Evolutionary conservation across 2,797 vertebrate genomes (phyloP).

Genomic region (Liparis tanakae): DNA sequence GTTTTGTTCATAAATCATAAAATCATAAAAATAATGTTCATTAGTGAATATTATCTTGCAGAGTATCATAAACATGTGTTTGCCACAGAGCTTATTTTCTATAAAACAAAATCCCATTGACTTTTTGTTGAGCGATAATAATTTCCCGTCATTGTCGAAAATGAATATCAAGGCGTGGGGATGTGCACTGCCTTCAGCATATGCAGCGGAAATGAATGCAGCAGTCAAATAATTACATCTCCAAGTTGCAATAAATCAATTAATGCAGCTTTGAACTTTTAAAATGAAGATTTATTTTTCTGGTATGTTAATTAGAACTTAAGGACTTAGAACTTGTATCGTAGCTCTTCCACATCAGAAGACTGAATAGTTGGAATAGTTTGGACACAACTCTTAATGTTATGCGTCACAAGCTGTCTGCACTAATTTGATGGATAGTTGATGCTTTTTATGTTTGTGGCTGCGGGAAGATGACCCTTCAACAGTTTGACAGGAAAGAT

Average conservation of each 20-base stretch:
- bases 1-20: too few relatives aligned
- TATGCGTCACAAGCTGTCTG: constrained; percentile 16
- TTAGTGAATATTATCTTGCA: too few relatives aligned
- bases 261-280: neutral
- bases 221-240: neutral
- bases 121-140: neutral
- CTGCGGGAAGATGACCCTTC: neutral
- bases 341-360: neutral
- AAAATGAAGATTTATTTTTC: neutral
- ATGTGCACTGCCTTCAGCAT: neutral
- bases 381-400: neutral
- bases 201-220: neutral
- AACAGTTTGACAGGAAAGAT: constrained; percentile 11
- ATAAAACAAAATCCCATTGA: neutral
- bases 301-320: neutral
- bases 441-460: constrained; percentile 4
- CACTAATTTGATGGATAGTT: constrained; percentile 29
- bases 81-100: too few relatives aligned
- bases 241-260: neutral
- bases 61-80: too few relatives aligned
- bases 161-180: neutral
- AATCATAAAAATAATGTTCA: too few relatives aligned
- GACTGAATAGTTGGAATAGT: neutral
- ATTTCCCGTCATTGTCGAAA: neutral
- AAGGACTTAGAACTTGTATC: neutral